These are phyloP conservation scores for Cavia porcellus DNA, from an alignment of 2,113 vertebrate species.

Conservation along the genomic window DNA sequence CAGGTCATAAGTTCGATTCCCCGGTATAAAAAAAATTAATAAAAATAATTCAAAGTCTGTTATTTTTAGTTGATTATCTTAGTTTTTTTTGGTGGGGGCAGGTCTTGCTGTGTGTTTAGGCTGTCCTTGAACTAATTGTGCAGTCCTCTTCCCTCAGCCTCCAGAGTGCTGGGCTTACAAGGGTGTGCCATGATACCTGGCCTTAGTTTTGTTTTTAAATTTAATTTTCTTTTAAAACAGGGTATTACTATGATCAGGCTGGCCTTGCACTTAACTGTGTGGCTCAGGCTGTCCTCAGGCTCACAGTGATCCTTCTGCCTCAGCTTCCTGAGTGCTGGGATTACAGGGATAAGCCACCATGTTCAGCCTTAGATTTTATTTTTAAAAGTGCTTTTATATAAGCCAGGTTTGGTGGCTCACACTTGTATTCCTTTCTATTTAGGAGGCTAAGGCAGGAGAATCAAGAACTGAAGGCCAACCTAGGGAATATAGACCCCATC, in stretches of 20 bases:
- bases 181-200: neutral
- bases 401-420: neutral
- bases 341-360: neutral
- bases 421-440: neutral
- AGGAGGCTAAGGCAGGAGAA: neutral
- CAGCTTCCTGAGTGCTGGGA: neutral
- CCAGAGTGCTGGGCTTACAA: neutral
- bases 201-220: neutral
- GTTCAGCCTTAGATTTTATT: neutral
- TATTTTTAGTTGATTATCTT: slow-evolving; percentile 24
- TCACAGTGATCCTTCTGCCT: neutral
- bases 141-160: neutral
- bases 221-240: neutral
- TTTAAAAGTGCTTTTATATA: neutral
- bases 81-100: neutral
- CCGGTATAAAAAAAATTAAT: neutral
- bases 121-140: neutral
- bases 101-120: neutral
- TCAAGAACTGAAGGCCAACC: neutral
- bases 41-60: slow-evolving; percentile 31
- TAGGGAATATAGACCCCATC: neutral
- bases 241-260: neutral
- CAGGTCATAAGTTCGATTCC: no score
- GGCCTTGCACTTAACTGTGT: neutral
- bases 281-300: neutral